Evolutionary conservation across 2,888 invertebrate genomes (phyloP).

Genomic region (Amiota mariae): DNA sequence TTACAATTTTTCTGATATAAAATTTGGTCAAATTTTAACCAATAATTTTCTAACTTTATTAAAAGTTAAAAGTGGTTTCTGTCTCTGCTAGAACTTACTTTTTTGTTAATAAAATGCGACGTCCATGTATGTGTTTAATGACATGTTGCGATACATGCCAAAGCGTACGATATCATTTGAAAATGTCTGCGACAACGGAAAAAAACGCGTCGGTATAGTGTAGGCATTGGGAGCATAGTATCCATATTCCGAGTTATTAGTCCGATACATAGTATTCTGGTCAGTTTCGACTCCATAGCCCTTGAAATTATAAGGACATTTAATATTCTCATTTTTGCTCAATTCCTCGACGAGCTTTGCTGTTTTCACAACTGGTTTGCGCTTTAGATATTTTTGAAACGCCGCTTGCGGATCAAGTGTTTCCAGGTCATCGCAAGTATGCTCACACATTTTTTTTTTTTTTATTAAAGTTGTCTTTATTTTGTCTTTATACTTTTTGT

Average conservation of each 20-base stretch:
- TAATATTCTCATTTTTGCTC: conserved; percentile 82
- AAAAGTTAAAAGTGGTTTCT: no score
- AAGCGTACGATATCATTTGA: conserved; percentile 79
- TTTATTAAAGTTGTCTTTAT: conserved; percentile 22
- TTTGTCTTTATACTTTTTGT: conserved; percentile 29
- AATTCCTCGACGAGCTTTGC: conserved; percentile 82
- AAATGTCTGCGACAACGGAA: conserved; percentile 84
- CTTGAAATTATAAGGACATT: conserved; percentile 85
- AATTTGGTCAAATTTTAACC: no score
- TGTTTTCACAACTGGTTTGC: conserved; percentile 75
- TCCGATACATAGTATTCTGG: conserved; percentile 87
- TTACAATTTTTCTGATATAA: no score
- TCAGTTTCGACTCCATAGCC: conserved; percentile 84
- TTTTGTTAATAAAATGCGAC: conserved; percentile 57
- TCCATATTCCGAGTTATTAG: conserved; percentile 88
- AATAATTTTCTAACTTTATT: no score
- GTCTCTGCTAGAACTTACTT: no score
- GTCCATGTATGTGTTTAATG: conserved; percentile 85
- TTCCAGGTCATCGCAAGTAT: conserved; percentile 60
- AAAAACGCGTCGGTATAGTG: conserved; percentile 73
- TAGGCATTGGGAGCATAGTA: conserved; percentile 78
- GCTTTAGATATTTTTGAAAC: conserved; percentile 66
- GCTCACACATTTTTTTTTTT: conserved; percentile 71
- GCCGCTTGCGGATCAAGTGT: conserved; percentile 68
- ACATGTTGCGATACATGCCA: conserved; percentile 89